Conservation (phyloP, 2,888 invertebrate species). For the Escarpia spicata region DNA sequence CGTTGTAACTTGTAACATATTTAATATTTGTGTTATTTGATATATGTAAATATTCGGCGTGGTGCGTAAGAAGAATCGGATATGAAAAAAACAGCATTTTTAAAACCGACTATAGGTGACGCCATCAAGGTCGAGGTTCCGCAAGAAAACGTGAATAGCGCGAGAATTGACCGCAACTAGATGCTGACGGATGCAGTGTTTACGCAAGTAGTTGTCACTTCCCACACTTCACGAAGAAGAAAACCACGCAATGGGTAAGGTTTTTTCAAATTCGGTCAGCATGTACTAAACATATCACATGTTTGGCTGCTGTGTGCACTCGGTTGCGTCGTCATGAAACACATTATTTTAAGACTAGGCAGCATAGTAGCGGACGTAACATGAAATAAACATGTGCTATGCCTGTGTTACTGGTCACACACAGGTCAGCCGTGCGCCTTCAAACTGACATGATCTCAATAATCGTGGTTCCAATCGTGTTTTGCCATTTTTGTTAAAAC, state of each 20-base stretch:
- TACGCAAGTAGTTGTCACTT: slow-evolving; percentile 16
- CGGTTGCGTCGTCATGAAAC: background rate
- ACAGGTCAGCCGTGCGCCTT: too few species aligned
- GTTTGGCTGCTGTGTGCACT: background rate
- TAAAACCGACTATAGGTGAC: background rate
- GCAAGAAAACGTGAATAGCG: background rate
- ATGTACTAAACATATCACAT: background rate
- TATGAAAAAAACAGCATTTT: background rate
- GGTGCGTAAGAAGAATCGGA: background rate
- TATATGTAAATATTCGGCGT: background rate
- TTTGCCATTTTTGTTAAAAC: too few species aligned
- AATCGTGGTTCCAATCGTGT: too few species aligned
- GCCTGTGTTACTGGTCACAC: too few species aligned
- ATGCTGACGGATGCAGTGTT: background rate
- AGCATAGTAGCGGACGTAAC: background rate
- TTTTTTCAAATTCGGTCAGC: background rate
- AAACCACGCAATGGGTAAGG: background rate
- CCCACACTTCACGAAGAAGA: background rate
- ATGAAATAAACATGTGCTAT: background rate
- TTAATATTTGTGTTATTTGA: background rate
- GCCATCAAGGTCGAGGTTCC: background rate
- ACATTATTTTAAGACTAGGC: background rate
- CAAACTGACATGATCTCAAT: too few species aligned
- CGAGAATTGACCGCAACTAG: background rate
- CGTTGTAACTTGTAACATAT: background rate